phyloP scores from a whole-genome alignment of 1,140 invertebrate genomes.

The Adelges cooleyi region DNA sequence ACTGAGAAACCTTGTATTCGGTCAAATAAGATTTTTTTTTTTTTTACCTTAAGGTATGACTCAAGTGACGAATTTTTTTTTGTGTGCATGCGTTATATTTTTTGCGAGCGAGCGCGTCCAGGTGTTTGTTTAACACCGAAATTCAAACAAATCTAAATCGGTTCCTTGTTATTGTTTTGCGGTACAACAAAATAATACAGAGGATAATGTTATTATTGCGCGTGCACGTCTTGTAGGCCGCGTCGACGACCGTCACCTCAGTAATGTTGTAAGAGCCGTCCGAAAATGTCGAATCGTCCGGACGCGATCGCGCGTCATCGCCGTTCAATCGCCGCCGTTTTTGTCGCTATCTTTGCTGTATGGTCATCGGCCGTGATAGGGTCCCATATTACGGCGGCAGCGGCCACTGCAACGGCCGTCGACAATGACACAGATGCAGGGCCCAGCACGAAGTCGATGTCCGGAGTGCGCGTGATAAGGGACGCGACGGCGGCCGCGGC shows the following conservation, averaged over 20 bases:
- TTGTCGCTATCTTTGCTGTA: no score
- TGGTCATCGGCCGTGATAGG: no score
- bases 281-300: not conserved
- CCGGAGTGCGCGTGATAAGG: not conserved
- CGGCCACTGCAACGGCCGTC: not conserved
- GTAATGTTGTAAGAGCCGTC: not conserved
- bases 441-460: no score
- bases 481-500: not conserved
- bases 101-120: not conserved
- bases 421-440: not conserved
- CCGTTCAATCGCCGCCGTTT: no score
- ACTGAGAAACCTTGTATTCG: no score
- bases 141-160: slow-evolving; percentile 10
- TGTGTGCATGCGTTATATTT: not conserved
- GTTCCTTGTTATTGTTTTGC: slow-evolving; percentile 17
- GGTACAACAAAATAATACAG: not conserved
- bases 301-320: not conserved
- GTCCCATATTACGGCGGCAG: no score
- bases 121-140: slow-evolving; percentile 6
- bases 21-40: no score
- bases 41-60: no score
- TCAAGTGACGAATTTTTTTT: no score
- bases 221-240: not conserved
- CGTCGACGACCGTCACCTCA: not conserved
- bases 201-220: not conserved